Conservation (phyloP, 2,113 vertebrate genomes). For the Leiothrix lutea region DNA sequence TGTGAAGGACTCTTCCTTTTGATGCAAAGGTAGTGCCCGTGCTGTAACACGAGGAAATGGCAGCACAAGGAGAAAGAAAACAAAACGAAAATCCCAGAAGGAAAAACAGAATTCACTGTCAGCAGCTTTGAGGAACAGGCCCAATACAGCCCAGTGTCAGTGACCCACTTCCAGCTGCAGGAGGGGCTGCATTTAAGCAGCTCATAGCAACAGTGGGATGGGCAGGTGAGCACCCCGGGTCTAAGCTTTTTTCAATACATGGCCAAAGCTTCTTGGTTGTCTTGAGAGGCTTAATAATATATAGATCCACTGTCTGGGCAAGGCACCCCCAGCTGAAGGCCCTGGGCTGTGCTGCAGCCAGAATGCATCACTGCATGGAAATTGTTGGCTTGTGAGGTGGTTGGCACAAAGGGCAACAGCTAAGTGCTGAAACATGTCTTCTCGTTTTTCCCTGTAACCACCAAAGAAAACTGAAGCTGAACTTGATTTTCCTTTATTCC, state of each 20-base stretch:
- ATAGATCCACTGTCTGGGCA: background rate
- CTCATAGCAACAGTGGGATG: background rate
- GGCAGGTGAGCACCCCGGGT: background rate
- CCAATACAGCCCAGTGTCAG: background rate
- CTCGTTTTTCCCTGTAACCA: background rate
- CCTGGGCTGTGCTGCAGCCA: background rate
- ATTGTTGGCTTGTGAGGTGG: background rate
- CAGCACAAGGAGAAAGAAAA: background rate
- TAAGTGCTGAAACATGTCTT: background rate
- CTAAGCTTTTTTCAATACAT: background rate
- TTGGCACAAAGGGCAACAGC: background rate
- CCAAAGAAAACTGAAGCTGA: background rate
- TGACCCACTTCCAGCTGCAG: background rate
- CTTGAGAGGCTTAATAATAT: background rate
- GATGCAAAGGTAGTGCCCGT: conserved; percentile 31
- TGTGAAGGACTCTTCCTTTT: background rate
- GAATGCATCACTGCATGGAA: background rate
- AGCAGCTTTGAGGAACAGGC: conserved; percentile 7
- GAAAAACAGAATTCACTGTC: conserved; percentile 42
- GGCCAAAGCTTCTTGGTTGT: background rate
- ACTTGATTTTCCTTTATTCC: background rate
- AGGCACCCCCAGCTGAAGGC: background rate
- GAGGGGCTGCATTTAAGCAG: background rate
- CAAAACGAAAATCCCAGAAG: conserved; percentile 34
- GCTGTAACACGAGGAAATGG: conserved; percentile 36